phyloP scores from a whole-genome alignment of 2,113 vertebrate species.

The Ivindomyrus marchei region DNA sequence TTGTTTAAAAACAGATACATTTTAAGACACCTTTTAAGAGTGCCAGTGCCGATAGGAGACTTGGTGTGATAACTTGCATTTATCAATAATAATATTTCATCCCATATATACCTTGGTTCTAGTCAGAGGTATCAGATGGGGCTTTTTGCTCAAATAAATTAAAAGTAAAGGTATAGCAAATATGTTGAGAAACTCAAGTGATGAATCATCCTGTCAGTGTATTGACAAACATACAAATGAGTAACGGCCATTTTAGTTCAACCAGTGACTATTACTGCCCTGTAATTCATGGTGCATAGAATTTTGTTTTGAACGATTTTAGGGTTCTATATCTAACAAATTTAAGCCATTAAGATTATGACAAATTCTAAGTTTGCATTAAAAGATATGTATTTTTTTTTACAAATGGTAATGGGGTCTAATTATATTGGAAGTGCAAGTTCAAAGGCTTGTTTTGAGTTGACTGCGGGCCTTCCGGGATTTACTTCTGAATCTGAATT shows the following conservation, averaged over 20 bases:
- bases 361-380: background rate
- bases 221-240: constrained; percentile 33
- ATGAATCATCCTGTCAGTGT: constrained; percentile 34
- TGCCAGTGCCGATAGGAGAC: background rate
- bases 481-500: constrained; percentile 49
- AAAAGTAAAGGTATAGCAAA: constrained; percentile 28
- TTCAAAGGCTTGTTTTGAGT: constrained; percentile 29
- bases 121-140: constrained; percentile 10
- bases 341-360: constrained; percentile 20
- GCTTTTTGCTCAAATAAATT: constrained; percentile 26
- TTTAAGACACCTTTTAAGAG: background rate
- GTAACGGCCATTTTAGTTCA: constrained; percentile 47
- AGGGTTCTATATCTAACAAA: background rate
- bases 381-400: constrained; percentile 33
- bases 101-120: constrained; percentile 15
- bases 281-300: constrained; percentile 8
- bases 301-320: background rate
- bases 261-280: constrained; percentile 25
- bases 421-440: constrained; percentile 27
- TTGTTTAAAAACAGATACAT: background rate
- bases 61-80: constrained; percentile 6
- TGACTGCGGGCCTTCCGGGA: constrained; percentile 46
- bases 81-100: constrained; percentile 5
- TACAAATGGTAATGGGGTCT: constrained; percentile 11
- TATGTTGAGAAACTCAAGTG: constrained; percentile 26